Conservation (phyloP, 2,888 invertebrate genomes). For the Mesochorus sp. region DNA sequence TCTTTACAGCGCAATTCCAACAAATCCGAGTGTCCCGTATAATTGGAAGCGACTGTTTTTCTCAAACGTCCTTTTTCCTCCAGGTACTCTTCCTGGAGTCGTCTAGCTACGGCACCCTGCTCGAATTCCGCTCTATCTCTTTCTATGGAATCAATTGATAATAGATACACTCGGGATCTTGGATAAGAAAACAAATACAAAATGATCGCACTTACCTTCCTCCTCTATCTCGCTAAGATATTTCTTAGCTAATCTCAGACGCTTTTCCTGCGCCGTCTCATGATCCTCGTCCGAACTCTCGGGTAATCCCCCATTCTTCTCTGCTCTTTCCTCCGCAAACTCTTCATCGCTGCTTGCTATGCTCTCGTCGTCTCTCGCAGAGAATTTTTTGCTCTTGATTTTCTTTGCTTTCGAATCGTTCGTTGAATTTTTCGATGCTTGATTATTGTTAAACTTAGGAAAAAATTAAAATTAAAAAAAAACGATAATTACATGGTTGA, state of each 20-base stretch:
- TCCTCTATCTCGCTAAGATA: slow-evolving; percentile 94
- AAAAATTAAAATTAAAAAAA: slow-evolving; percentile 11
- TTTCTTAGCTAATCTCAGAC: slow-evolving; percentile 93
- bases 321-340: slow-evolving; percentile 75
- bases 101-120: slow-evolving; percentile 87
- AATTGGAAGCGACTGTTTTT: slow-evolving; percentile 88
- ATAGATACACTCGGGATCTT: no score
- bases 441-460: slow-evolving; percentile 65
- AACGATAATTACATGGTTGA: no score
- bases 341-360: slow-evolving; percentile 80
- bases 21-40: slow-evolving; percentile 81
- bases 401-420: slow-evolving; percentile 66
- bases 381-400: slow-evolving; percentile 60
- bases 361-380: slow-evolving; percentile 74
- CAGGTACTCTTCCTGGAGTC: slow-evolving; percentile 92
- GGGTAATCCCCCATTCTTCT: slow-evolving; percentile 61
- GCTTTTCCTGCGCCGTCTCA: slow-evolving; percentile 95
- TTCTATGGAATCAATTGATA: slow-evolving; percentile 83
- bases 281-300: slow-evolving; percentile 85
- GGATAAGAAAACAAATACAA: neutral
- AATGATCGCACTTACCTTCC: slow-evolving; percentile 83
- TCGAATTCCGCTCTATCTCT: slow-evolving; percentile 86
- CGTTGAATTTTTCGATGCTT: slow-evolving; percentile 34
- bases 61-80: slow-evolving; percentile 93
- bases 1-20: slow-evolving; percentile 87